phyloP scores from a whole-genome alignment of 2,888 invertebrate species.

The Pemphredon lugubris region DNA sequence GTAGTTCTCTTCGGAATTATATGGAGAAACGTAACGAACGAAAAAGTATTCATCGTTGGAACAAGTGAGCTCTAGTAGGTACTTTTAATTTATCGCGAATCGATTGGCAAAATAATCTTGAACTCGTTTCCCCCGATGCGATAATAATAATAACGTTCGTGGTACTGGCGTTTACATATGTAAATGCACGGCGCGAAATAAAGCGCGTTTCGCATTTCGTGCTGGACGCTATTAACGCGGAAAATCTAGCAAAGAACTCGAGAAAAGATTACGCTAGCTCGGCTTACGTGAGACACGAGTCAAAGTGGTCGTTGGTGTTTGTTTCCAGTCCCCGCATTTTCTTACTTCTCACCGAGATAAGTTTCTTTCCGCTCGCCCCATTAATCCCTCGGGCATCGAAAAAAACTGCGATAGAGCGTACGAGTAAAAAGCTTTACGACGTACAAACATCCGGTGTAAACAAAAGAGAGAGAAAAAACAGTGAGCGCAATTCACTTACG shows the following conservation, averaged over 20 bases:
- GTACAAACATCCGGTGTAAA: slow-evolving; percentile 4
- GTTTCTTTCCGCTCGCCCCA: slow-evolving; percentile 35
- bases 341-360: slow-evolving; percentile 38
- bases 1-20: too few species aligned
- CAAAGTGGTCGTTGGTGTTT: slow-evolving; percentile 34
- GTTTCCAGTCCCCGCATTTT: slow-evolving; percentile 34
- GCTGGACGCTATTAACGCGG: slow-evolving; percentile 6
- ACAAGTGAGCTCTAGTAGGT: too few species aligned
- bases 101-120: too few species aligned
- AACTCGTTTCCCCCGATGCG: too few species aligned
- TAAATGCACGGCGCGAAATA: too few species aligned
- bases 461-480: too few species aligned
- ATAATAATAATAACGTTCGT: too few species aligned
- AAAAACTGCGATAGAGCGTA: slow-evolving; percentile 25
- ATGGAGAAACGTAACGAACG: too few species aligned
- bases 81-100: too few species aligned
- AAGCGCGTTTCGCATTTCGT: too few species aligned
- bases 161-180: too few species aligned
- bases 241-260: slow-evolving; percentile 12
- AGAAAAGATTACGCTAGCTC: slow-evolving; percentile 26
- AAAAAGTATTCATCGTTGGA: too few species aligned
- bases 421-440: slow-evolving; percentile 2
- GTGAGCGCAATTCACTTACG: slow-evolving; percentile 7
- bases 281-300: slow-evolving; percentile 22
- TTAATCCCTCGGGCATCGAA: slow-evolving; percentile 44